phyloP scores from a whole-genome alignment of 2,113 vertebrate species.

The Oreochromis niloticus region DNA sequence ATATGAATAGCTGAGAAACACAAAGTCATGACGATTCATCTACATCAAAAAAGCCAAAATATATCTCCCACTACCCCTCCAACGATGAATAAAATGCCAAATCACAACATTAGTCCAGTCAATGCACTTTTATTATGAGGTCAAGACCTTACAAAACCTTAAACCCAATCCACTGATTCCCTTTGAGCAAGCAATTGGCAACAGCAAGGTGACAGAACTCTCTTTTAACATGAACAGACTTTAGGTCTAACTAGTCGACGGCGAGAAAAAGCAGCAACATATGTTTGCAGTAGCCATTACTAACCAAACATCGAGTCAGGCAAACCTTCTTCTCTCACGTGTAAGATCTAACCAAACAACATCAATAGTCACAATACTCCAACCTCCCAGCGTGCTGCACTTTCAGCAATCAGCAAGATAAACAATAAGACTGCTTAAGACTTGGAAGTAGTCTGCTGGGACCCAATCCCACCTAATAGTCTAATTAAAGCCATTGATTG shows the following conservation, averaged over 20 bases:
- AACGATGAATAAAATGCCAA: neutral
- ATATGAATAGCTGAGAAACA: neutral
- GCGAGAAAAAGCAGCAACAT: neutral
- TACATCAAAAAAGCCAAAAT: neutral
- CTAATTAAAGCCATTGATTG: slow-evolving; percentile 68
- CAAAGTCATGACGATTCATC: neutral
- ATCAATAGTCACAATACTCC: neutral
- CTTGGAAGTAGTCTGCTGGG: slow-evolving; percentile 30
- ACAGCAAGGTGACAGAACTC: neutral
- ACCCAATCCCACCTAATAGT: slow-evolving; percentile 49
- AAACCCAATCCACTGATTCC: neutral
- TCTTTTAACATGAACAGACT: neutral
- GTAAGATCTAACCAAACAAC: neutral
- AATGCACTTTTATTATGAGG: neutral
- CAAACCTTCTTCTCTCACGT: neutral
- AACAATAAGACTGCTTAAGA: slow-evolving; percentile 32
- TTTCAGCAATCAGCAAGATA: slow-evolving; percentile 27
- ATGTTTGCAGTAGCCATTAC: neutral
- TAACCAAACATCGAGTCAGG: neutral
- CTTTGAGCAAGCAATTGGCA: neutral
- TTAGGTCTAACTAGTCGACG: neutral
- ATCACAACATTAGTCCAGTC: neutral
- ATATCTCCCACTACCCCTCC: neutral
- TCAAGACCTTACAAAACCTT: neutral
- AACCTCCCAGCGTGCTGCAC: slow-evolving; percentile 1